Conservation (phyloP, 1,140 invertebrate genomes). For the Episyrphus balteatus region DNA sequence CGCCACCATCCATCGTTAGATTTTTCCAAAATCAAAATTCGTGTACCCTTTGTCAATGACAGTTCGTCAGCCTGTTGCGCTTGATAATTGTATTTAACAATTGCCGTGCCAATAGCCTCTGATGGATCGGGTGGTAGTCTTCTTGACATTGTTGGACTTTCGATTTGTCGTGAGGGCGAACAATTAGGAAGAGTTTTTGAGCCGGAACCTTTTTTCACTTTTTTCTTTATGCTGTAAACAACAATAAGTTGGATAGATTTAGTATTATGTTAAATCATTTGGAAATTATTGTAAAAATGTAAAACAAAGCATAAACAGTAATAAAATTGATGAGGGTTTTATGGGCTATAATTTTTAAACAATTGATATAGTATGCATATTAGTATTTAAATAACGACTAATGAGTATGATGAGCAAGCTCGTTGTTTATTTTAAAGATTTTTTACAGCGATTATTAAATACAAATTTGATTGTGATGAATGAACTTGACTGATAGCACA, state of each 20-base stretch:
- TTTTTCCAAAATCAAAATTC: constrained; percentile 93
- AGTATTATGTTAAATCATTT: background rate
- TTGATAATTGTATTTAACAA: constrained; percentile 97
- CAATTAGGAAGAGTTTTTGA: constrained; percentile 77
- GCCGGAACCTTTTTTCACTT: constrained; percentile 75
- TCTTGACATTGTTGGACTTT: constrained; percentile 63
- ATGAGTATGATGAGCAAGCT: too few relatives aligned
- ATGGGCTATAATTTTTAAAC: too few relatives aligned
- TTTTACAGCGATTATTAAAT: too few relatives aligned
- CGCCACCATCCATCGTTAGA: constrained; percentile 99
- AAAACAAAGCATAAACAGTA: constrained; percentile 5
- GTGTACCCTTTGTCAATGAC: constrained; percentile 78
- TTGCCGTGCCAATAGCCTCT: constrained; percentile 79
- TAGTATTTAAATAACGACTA: too few relatives aligned
- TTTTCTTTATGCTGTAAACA: constrained; percentile 77
- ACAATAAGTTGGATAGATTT: constrained; percentile 1
- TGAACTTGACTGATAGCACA: too few relatives aligned
- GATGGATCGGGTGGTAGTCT: constrained; percentile 67
- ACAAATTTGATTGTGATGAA: too few relatives aligned
- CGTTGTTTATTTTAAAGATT: too few relatives aligned
- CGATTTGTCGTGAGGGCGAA: constrained; percentile 65
- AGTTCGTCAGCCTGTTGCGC: constrained; percentile 95
- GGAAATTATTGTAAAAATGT: background rate
- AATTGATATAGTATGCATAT: too few relatives aligned
- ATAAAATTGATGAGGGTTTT: too few relatives aligned